Evolutionary conservation across 2,888 invertebrate genomes (phyloP).

Genomic region (Coenonympha arcania): DNA sequence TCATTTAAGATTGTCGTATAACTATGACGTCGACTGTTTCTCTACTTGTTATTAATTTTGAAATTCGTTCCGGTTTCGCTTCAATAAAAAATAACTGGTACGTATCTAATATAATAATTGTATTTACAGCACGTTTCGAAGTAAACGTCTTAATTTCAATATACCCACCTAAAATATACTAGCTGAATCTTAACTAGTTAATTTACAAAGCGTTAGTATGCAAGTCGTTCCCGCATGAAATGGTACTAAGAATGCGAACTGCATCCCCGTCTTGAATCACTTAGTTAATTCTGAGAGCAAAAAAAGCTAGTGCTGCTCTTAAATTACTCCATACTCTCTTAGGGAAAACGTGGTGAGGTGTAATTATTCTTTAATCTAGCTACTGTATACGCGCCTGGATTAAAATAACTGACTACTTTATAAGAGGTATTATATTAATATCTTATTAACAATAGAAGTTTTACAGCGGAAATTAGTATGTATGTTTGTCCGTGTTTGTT

Average conservation of each 20-base stretch:
- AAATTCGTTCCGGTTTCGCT: no score
- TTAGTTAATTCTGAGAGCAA: slow-evolving; percentile 7
- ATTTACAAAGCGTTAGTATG: slow-evolving; percentile 5
- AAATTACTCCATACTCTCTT: background rate
- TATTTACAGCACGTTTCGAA: background rate
- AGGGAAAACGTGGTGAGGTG: slow-evolving; percentile 1
- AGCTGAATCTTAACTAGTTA: slow-evolving; percentile 6
- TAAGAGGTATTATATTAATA: no score
- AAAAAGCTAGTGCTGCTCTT: slow-evolving; percentile 4
- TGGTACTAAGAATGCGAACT: slow-evolving; percentile 1
- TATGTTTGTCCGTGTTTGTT: no score
- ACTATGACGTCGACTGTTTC: no score
- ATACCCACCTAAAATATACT: background rate
- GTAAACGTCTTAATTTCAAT: slow-evolving; percentile 1
- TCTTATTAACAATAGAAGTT: no score
- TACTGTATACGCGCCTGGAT: no score
- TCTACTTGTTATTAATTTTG: no score
- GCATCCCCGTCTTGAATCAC: slow-evolving; percentile 3
- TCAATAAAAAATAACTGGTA: no score
- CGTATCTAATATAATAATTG: no score
- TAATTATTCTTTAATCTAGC: background rate
- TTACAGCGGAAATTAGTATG: no score
- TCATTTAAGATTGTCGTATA: no score
- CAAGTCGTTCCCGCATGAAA: slow-evolving; percentile 6
- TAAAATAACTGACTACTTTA: no score